Evolutionary conservation across 30 jellyfish, hydroid and myxozoan genomes (phyloP).

Genomic region (Aurelia aurita complex sp. Pacific): DNA sequence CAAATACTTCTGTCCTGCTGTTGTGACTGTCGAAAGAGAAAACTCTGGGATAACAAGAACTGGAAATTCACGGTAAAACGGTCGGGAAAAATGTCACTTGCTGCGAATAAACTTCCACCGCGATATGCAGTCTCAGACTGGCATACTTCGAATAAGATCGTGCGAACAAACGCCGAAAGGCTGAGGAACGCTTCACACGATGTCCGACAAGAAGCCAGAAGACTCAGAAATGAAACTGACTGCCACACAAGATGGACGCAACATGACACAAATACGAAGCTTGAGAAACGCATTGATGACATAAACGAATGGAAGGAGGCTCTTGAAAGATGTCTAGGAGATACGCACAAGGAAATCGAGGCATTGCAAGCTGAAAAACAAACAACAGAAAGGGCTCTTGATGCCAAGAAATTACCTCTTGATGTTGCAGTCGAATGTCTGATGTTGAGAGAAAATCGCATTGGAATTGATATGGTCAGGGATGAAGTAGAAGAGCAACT

Average conservation of each 20-base stretch:
- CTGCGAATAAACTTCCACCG: conserved; percentile 69
- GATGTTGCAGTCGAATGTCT: conserved; percentile 93
- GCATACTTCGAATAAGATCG: conserved; percentile 81
- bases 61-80: not conserved
- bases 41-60: not conserved
- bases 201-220: conserved; percentile 89
- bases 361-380: conserved; percentile 81
- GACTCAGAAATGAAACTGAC: conserved; percentile 91
- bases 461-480: conserved; percentile 85
- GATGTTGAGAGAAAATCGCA: conserved; percentile 89
- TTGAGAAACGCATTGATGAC: conserved; percentile 89
- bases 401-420: conserved; percentile 81
- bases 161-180: conserved; percentile 89
- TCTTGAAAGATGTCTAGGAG: conserved; percentile 78
- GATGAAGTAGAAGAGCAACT: conserved; percentile 93
- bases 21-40: too few relatives aligned
- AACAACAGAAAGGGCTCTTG: conserved; percentile 83
- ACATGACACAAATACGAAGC: conserved; percentile 86
- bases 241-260: conserved; percentile 98
- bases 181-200: conserved; percentile 87
- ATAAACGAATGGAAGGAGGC: conserved; percentile 88
- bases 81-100: conserved; percentile 34
- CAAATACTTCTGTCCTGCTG: not conserved
- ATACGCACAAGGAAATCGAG: conserved; percentile 79
- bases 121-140: conserved; percentile 97